Conservation (phyloP, 2,888 invertebrate genomes). For the Cepaea hortensis region DNA sequence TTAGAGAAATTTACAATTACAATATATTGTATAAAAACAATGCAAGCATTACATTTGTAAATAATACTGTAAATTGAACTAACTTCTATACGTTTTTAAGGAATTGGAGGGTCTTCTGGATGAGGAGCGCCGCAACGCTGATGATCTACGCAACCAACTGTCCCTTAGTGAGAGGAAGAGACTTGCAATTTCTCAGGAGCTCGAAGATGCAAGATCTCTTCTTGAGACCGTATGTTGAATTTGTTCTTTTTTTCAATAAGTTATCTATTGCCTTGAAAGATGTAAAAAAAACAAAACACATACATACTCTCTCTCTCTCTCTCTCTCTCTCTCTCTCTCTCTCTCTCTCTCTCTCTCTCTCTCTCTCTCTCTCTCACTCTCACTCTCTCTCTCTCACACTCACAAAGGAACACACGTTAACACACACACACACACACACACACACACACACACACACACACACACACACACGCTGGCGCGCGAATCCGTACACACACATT, state of each 20-base stretch:
- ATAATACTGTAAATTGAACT: no score
- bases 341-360: no score
- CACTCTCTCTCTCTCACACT: no score
- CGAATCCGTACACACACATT: no score
- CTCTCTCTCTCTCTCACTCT: no score
- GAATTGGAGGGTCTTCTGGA: conserved; percentile 75
- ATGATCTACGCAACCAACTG: conserved; percentile 72
- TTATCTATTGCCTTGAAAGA: background rate
- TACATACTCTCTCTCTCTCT: background rate
- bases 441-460: no score
- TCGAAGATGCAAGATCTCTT: conserved; percentile 86
- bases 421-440: no score
- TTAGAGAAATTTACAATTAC: no score
- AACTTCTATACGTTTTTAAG: conserved; percentile 52
- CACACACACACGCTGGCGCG: no score
- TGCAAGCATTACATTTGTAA: background rate
- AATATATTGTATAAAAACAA: background rate
- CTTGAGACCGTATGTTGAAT: conserved; percentile 76
- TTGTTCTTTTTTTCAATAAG: background rate
- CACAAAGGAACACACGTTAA: no score
- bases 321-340: background rate
- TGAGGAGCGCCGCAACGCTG: conserved; percentile 72
- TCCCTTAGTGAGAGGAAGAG: conserved; percentile 75
- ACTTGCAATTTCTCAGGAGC: conserved; percentile 88
- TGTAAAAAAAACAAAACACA: background rate